Conservation (phyloP, 2,797 vertebrate genomes). For the Cyprinella venusta region DNA sequence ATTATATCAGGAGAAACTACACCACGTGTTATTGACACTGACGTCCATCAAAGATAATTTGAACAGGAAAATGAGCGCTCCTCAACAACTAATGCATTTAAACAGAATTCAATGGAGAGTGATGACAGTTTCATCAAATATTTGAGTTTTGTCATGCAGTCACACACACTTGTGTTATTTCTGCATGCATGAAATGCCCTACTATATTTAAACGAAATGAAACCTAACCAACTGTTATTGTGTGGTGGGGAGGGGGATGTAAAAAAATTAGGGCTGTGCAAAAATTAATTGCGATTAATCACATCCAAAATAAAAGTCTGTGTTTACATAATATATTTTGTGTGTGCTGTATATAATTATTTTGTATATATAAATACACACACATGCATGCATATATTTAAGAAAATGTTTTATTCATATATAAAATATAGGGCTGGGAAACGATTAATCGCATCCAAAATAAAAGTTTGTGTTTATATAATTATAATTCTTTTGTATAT, state of each 20-base stretch:
- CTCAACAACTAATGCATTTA: background rate
- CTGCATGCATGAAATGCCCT: background rate
- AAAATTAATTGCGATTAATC: no score
- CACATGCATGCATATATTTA: no score
- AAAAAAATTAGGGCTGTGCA: no score
- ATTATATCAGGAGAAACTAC: conserved; percentile 19
- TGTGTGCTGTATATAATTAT: no score
- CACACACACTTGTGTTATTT: background rate
- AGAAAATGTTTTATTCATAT: no score
- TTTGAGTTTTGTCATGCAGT: background rate
- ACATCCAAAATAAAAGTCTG: no score
- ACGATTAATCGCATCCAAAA: no score
- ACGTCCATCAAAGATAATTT: conserved; percentile 3
- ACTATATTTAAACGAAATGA: background rate
- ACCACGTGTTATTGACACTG: conserved; percentile 5
- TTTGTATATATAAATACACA: no score
- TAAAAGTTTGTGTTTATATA: no score
- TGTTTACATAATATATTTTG: no score
- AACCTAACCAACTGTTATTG: background rate
- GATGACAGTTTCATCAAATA: background rate
- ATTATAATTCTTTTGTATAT: no score
- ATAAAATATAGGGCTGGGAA: no score
- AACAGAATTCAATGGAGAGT: background rate
- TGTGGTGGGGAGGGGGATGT: background rate
- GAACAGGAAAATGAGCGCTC: background rate